Conservation (phyloP, 1,140 invertebrate genomes). For the Heliothis virescens region DNA sequence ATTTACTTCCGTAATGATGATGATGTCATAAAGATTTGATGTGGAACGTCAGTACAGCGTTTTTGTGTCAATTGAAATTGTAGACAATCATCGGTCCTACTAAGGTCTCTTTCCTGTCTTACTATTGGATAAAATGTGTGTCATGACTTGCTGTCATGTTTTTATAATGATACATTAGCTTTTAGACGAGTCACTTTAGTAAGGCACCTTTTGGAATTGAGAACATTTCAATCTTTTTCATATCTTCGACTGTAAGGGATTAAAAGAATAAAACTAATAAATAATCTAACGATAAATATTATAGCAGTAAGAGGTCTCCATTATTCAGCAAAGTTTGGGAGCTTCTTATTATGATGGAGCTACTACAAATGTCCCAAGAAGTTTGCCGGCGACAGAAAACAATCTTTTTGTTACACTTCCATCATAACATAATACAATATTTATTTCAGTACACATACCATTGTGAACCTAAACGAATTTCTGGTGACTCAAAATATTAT, state of each 20-base stretch:
- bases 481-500: constrained; percentile 34
- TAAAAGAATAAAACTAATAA: not conserved
- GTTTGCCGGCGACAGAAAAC: constrained; percentile 23
- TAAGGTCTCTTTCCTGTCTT: constrained; percentile 53
- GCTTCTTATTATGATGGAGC: constrained; percentile 19
- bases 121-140: constrained; percentile 35
- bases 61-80: constrained; percentile 40
- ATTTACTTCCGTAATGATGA: constrained; percentile 35
- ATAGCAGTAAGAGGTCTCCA: constrained; percentile 12
- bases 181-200: constrained; percentile 3
- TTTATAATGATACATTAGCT: constrained; percentile 7
- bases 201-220: not conserved
- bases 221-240: not conserved
- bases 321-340: constrained; percentile 27
- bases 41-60: constrained; percentile 27
- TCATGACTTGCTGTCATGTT: constrained; percentile 34
- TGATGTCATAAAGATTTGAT: constrained; percentile 44
- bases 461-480: constrained; percentile 36
- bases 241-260: not conserved
- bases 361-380: constrained; percentile 3
- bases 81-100: constrained; percentile 34
- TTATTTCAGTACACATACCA: constrained; percentile 21
- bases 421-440: constrained; percentile 33
- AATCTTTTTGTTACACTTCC: constrained; percentile 26
- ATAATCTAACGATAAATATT: constrained; percentile 34